Base-by-base conservation (phyloP, 2,888 invertebrate species). In the Invenusta paracnida region DNA sequence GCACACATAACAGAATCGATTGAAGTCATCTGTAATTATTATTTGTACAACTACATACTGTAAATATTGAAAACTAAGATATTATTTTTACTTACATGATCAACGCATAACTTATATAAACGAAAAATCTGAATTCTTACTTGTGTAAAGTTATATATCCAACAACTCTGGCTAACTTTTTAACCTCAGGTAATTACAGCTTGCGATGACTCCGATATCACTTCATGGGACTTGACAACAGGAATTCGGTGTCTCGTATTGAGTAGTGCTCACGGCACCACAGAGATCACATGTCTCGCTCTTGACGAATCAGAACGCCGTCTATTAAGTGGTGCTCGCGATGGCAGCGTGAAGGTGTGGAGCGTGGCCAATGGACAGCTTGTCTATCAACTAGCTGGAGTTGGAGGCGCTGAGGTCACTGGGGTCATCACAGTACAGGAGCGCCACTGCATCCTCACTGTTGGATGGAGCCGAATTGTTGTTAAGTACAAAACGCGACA, bases 301-400 rank as follows among this genome's bases (percentile, higher is more conserved):
- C 95, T 95, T 90, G 95, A 95, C 92, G 94, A 94, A 0, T 93
- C 94, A 28, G 92, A 93, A 88, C 94, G 95, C 1, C 93, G 95
- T 86, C 92, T 96, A 30, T 91, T 95, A 86, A 95, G 95, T 0
- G 95, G 95, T 0, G 95, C 95, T 0, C 93, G 94, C 84, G 94
- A 95, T 90, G 96, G 96, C 13, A 93, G 94, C 0, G 92, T 96
- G 2, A 95, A 94, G 92, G 93, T 95, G 31, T 96, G 96, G 96
- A 95, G 95, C 91, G 95, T 95, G 89, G 95, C 95, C 89, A 94
- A 94, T 29, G 95, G 95, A 0, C 91, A 91, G 87, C 90, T 90
- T 86, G 87, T 91, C 25, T 91, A 91, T 87, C 89, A 90, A 84
- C 88, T 91, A 84, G 90, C 91, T 86, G 88, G 90, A 1, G 89